Conservation (phyloP, 2,797 vertebrate genomes). For the Anisognathus igniventris region DNA sequence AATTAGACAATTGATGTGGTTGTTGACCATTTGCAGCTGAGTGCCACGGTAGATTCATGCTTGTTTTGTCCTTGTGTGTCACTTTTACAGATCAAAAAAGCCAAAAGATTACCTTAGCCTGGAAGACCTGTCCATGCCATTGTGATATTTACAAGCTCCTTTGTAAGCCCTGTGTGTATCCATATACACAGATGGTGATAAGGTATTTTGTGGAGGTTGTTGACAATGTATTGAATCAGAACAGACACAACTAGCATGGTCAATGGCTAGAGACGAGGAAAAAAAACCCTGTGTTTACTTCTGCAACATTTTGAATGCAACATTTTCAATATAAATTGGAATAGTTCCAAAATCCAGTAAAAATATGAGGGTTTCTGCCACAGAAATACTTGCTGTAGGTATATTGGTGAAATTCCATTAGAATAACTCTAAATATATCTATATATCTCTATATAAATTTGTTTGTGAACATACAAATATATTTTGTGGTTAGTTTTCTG, state of each 20-base stretch:
- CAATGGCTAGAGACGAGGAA: neutral
- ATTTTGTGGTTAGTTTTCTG: neutral
- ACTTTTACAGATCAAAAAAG: neutral
- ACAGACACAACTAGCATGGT: rapidly evolving
- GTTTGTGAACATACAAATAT: neutral
- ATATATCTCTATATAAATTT: neutral
- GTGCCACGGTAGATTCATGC: no score
- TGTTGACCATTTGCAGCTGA: neutral
- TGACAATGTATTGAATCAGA: neutral
- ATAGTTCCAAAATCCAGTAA: neutral
- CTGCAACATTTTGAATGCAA: neutral
- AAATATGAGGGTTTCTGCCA: neutral
- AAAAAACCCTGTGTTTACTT: neutral
- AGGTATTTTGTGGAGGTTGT: neutral
- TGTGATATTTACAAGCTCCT: neutral
- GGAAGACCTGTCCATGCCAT: neutral
- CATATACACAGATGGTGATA: no score
- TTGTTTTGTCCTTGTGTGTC: neutral
- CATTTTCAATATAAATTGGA: neutral
- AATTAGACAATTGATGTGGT: no score
- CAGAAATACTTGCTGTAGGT: neutral
- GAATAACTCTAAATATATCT: neutral
- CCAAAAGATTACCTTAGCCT: neutral
- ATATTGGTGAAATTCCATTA: neutral
- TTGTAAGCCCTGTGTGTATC: neutral